Conservation (phyloP, 2,888 invertebrate species). For the Agonopterix alstromeriana region DNA sequence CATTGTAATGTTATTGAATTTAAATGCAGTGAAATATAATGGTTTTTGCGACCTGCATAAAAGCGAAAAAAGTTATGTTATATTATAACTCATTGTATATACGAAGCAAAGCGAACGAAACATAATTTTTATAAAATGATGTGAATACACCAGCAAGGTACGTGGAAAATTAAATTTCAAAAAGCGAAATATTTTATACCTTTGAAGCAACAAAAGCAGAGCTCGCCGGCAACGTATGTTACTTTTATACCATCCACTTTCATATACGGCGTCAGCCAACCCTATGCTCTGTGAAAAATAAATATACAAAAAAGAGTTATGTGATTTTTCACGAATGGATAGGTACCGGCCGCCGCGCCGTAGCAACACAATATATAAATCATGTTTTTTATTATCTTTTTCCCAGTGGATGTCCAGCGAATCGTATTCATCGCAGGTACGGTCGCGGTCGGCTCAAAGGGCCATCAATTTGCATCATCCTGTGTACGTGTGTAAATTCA, state of each 20-base stretch:
- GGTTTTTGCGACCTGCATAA: slow-evolving; percentile 54
- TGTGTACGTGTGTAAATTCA: not conserved
- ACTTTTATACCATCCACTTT: slow-evolving; percentile 50
- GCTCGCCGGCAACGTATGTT: slow-evolving; percentile 40
- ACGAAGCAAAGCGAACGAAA: not conserved
- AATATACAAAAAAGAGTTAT: not conserved
- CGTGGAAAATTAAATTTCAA: not conserved
- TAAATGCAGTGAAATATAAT: slow-evolving; percentile 54
- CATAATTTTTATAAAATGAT: not conserved
- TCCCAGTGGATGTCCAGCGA: not conserved
- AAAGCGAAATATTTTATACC: slow-evolving; percentile 25
- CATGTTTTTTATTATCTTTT: slow-evolving; percentile 1
- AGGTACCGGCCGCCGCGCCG: not conserved
- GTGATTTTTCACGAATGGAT: slow-evolving; percentile 1
- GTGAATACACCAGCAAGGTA: not conserved
- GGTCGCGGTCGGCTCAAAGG: no score
- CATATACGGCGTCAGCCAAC: slow-evolving; percentile 50
- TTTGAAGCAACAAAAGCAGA: slow-evolving; percentile 44
- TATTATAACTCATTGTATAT: no score
- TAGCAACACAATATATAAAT: slow-evolving; percentile 1
- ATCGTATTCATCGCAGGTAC: not conserved
- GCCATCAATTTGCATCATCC: not conserved
- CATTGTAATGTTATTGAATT: slow-evolving; percentile 53
- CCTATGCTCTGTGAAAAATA: slow-evolving; percentile 39
- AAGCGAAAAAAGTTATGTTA: not conserved